A percentile compares a stretch with the other conserved stretches of the same genome.
Evolutionary conservation across 2,888 invertebrate species (phyloP).

Genomic region (Trisateles emortualis): DNA sequence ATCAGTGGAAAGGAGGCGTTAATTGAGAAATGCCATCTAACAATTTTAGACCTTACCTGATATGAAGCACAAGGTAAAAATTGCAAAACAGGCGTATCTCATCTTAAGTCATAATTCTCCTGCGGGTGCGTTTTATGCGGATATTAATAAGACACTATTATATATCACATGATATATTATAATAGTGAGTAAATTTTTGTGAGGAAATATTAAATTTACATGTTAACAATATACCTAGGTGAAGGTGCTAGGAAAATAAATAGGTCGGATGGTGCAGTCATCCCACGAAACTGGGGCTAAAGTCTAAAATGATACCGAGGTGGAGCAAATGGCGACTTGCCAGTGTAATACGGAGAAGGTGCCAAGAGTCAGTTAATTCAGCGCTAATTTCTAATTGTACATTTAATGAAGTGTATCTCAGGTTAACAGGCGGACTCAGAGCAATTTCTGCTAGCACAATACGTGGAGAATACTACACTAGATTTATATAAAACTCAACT

Average conservation of each 20-base stretch:
- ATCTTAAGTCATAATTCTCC: no score
- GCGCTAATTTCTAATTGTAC: slow-evolving; percentile 71
- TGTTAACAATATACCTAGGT: neutral
- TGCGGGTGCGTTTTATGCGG: no score
- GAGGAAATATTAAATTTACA: neutral
- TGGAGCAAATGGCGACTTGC: slow-evolving; percentile 70
- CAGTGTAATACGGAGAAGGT: slow-evolving; percentile 65
- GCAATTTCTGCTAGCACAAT: slow-evolving; percentile 9
- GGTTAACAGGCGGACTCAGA: slow-evolving; percentile 14
- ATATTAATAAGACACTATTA: no score
- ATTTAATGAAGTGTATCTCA: slow-evolving; percentile 54
- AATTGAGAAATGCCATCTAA: no score
- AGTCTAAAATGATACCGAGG: slow-evolving; percentile 66
- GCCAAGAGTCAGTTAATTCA: slow-evolving; percentile 75
- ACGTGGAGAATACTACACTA: neutral
- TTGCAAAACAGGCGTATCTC: no score
- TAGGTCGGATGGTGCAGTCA: slow-evolving; percentile 46
- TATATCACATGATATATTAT: no score
- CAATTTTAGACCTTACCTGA: no score
- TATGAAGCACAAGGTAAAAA: no score
- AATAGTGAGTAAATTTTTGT: no score
- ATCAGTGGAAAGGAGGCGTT: no score
- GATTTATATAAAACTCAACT: neutral
- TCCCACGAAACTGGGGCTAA: slow-evolving; percentile 63
- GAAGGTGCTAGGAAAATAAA: slow-evolving; percentile 29